phyloP scores from a whole-genome alignment of 2,888 invertebrate species.

The Cheilosia grossa region DNA sequence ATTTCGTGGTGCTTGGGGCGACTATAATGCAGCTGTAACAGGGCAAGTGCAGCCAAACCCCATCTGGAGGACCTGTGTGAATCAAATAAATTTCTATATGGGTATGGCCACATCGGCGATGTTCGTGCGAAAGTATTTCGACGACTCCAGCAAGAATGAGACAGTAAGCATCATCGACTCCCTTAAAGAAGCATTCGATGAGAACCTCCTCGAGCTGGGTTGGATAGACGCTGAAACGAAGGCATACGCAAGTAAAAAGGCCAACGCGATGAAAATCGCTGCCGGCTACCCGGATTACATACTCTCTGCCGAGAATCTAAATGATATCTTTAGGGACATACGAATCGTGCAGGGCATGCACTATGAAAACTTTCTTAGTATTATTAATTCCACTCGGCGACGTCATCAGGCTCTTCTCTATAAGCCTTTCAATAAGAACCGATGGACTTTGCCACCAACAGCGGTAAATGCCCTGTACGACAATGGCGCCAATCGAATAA shows the following conservation, averaged over 20 bases:
- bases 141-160: constrained; percentile 85
- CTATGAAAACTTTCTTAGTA: constrained; percentile 91
- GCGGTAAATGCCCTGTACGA: constrained; percentile 95
- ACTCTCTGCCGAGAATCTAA: constrained; percentile 88
- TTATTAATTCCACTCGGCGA: constrained; percentile 88
- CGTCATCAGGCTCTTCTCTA: constrained; percentile 87
- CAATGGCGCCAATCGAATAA: constrained; percentile 85
- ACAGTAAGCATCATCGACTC: constrained; percentile 95
- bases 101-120: constrained; percentile 87
- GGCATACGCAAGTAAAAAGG: constrained; percentile 91
- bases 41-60: constrained; percentile 93
- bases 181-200: constrained; percentile 92
- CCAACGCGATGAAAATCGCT: constrained; percentile 95
- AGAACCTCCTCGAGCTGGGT: constrained; percentile 90
- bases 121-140: constrained; percentile 85
- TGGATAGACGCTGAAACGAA: constrained; percentile 97
- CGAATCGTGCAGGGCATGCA: constrained; percentile 88
- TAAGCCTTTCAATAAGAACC: constrained; percentile 89
- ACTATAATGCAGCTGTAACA: constrained; percentile 88
- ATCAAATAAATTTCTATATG: constrained; percentile 92
- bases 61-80: constrained; percentile 94
- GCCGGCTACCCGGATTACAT: constrained; percentile 97
- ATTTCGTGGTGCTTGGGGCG: constrained; percentile 55
- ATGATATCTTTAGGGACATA: constrained; percentile 91
- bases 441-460: constrained; percentile 93